phyloP scores from a whole-genome alignment of 2,113 vertebrate species.

The Scolopax mira region DNA sequence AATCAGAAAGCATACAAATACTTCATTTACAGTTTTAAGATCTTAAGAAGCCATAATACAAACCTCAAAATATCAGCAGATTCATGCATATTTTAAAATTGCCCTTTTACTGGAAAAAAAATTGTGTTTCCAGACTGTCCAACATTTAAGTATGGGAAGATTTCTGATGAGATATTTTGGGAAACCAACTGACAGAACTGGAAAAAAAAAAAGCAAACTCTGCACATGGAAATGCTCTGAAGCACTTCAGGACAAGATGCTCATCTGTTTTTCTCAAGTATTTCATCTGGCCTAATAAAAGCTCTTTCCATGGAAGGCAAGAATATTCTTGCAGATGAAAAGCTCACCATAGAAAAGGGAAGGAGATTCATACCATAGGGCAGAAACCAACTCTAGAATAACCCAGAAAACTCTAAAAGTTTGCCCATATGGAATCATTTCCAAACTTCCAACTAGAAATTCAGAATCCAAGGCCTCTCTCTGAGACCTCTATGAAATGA shows the following conservation, averaged over 20 bases:
- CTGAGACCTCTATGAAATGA: not conserved
- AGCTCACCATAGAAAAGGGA: rapidly evolving
- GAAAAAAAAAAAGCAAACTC: not conserved
- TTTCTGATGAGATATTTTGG: not conserved
- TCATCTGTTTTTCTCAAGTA: not conserved
- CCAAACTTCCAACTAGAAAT: not conserved
- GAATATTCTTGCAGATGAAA: not conserved
- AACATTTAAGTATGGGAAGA: not conserved
- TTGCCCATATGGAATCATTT: no score
- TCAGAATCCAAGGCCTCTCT: not conserved
- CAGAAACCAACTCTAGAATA: not conserved
- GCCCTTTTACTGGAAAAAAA: not conserved
- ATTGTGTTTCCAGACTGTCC: not conserved
- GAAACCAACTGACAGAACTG: not conserved
- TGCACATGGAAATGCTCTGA: not conserved
- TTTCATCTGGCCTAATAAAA: not conserved
- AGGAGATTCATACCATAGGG: rapidly evolving
- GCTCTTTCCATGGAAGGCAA: not conserved
- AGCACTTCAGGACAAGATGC: not conserved
- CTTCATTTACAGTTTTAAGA: not conserved
- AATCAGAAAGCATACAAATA: not conserved
- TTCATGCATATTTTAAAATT: not conserved
- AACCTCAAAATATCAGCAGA: not conserved
- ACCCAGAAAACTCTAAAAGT: not conserved
- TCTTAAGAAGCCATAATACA: not conserved